A percentile compares a stretch with the other conserved stretches of the same genome.
These are phyloP conservation scores for Drymonia ruficornis DNA, from an alignment of 2,888 invertebrate genomes.

Conservation along the genomic window DNA sequence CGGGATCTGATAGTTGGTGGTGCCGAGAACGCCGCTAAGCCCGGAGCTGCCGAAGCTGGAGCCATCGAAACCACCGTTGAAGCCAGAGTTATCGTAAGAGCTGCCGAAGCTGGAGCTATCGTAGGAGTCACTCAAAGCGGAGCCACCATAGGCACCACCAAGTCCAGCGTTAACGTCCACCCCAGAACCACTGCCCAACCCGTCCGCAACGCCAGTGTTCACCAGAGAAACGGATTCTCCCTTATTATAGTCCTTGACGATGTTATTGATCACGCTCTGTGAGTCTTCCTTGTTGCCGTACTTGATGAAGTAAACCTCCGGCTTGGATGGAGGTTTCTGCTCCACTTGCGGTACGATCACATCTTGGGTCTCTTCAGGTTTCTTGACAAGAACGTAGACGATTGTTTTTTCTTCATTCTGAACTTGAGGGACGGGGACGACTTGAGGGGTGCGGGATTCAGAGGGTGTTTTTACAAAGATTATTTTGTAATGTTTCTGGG, in stretches of 20 bases:
- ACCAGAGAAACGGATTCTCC: slow-evolving; percentile 33
- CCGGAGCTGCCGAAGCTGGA: slow-evolving; percentile 11
- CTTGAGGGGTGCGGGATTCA: slow-evolving; percentile 86
- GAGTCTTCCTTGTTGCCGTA: slow-evolving; percentile 88
- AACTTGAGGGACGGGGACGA: slow-evolving; percentile 85
- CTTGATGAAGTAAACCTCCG: slow-evolving; percentile 91
- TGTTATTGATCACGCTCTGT: slow-evolving; percentile 74
- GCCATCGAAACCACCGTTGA: neutral
- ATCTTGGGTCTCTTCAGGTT: slow-evolving; percentile 88
- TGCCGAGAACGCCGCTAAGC: slow-evolving; percentile 4
- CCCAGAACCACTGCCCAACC: slow-evolving; percentile 7
- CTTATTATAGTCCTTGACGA: slow-evolving; percentile 70
- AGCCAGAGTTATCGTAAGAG: slow-evolving; percentile 4
- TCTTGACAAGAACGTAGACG: slow-evolving; percentile 91
- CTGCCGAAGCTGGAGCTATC: neutral
- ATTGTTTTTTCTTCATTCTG: slow-evolving; percentile 91
- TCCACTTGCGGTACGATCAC: slow-evolving; percentile 87
- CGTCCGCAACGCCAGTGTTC: slow-evolving; percentile 16
- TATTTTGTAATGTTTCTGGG: slow-evolving; percentile 92
- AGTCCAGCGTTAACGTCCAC: neutral
- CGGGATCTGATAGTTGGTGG: slow-evolving; percentile 5
- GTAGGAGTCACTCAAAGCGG: neutral
- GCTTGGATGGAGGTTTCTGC: slow-evolving; percentile 89
- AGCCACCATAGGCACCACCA: neutral
- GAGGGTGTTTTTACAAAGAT: slow-evolving; percentile 92